Evolutionary conservation across 2,113 vertebrate genomes (phyloP).

Genomic region (Malurus cyaneus): DNA sequence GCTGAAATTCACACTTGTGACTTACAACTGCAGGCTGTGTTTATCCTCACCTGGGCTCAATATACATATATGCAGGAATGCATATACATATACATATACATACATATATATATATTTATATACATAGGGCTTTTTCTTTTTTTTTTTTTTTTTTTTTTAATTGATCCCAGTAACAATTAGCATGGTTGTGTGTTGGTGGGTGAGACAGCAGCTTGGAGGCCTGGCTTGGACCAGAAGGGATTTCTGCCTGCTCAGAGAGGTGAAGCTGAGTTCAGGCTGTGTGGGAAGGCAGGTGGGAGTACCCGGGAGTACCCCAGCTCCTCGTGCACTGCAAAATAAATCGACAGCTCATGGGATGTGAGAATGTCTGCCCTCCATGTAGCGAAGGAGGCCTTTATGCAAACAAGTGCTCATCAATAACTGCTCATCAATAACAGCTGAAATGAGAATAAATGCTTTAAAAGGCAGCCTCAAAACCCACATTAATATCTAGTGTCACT

Average conservation of each 20-base stretch:
- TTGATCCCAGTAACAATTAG: background rate
- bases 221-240: background rate
- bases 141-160: background rate
- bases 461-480: background rate
- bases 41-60: background rate
- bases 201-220: background rate
- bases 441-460: slow-evolving; percentile 20
- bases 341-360: background rate
- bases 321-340: accelerated
- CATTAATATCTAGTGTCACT: background rate
- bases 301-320: background rate
- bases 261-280: background rate
- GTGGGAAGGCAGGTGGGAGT: background rate
- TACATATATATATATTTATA: too few species aligned
- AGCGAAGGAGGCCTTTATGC: background rate
- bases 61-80: background rate
- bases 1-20: background rate
- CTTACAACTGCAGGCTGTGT: background rate
- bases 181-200: background rate
- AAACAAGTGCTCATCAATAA: background rate
- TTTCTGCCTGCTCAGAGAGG: background rate
- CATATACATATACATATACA: too few species aligned
- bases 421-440: background rate
- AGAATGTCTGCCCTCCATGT: background rate
- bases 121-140: background rate